Evolutionary conservation across 1,140 invertebrate species (phyloP), one percentile per base, ranked within the genome.

Genomic region (Paralvinella palmiformis): DNA sequence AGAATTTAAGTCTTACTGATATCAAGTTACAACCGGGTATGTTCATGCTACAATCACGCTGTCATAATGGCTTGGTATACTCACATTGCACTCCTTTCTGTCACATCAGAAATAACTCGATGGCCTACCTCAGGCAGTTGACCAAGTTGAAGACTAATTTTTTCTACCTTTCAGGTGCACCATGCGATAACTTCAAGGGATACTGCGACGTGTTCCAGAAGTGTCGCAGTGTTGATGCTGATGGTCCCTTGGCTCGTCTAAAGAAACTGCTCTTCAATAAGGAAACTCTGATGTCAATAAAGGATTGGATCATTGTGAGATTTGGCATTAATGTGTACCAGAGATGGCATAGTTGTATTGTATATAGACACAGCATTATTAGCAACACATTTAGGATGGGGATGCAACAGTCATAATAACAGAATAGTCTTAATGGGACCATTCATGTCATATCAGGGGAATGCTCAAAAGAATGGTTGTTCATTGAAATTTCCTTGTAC

Each of bases 191-290:
- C 78, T 98, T 96, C 80, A 73, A 85, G 88, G 73, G 90, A 59
- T 99, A 98, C 82, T 99, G 96, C 83, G 96, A 98, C 82, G 95
- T 98, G 57, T 99, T 98, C 82, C 86, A 94, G 27, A 96, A 96
- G 81, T 99, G 96, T 79, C 87, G 96, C 68, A 91, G 91, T 1
- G 94, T 99, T 15, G 96, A 99, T 83, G 94, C 95, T 0, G 96
- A 99, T 75, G 97, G 97, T 41, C 96, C 96, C 22, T 83, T 99
- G 66, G 93, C 94, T 17, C 86, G 94, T 68, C 85, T 99, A 29
- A 98, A 98, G 84, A 98, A 98, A 83, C 84, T 98, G 4, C 85
- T 99, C 10, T 91, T 99, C 71, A 96, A 96, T 77, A 88, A 83
- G 68, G 87, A 95, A 75, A 98, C 93, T 3, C 83, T 99, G 33